Evolutionary conservation across 2,888 invertebrate species (phyloP).

Genomic region (Lasioglossum pauxillum): DNA sequence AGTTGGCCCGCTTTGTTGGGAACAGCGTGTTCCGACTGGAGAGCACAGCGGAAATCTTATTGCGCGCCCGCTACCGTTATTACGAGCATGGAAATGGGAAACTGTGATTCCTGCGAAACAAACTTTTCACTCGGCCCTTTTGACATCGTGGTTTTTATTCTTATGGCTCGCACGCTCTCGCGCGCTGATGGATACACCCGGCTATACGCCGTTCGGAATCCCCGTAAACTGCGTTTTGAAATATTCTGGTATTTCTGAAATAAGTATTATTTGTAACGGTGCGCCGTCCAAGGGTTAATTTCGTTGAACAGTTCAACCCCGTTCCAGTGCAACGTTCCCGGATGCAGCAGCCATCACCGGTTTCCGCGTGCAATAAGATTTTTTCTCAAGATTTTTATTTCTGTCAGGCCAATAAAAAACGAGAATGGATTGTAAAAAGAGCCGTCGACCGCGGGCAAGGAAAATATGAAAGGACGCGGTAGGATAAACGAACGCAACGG

Average conservation of each 20-base stretch:
- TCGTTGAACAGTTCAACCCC: slow-evolving; percentile 20
- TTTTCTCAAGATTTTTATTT: slow-evolving; percentile 37
- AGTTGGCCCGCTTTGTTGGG: neutral
- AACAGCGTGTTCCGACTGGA: neutral
- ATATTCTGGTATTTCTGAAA: no score
- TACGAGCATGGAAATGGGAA: neutral
- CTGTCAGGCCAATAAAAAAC: slow-evolving; percentile 29
- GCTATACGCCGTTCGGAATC: neutral
- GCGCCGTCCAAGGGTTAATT: neutral
- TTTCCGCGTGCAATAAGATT: slow-evolving; percentile 71
- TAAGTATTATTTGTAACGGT: no score
- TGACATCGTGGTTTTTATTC: neutral
- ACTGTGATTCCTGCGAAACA: neutral
- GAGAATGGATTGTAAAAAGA: slow-evolving; percentile 51
- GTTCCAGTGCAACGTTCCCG: slow-evolving; percentile 25
- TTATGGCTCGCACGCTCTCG: neutral
- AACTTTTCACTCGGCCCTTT: neutral
- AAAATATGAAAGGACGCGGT: slow-evolving; percentile 50
- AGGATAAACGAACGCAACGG: slow-evolving; percentile 46
- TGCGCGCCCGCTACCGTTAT: neutral
- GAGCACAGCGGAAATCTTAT: neutral
- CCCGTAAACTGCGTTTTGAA: no score
- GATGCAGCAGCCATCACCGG: slow-evolving; percentile 38
- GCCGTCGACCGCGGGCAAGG: slow-evolving; percentile 50
- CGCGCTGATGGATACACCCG: neutral